These are phyloP conservation scores for Bombus soroeensis DNA, from an alignment of 1,140 invertebrate species.

Conservation along the genomic window DNA sequence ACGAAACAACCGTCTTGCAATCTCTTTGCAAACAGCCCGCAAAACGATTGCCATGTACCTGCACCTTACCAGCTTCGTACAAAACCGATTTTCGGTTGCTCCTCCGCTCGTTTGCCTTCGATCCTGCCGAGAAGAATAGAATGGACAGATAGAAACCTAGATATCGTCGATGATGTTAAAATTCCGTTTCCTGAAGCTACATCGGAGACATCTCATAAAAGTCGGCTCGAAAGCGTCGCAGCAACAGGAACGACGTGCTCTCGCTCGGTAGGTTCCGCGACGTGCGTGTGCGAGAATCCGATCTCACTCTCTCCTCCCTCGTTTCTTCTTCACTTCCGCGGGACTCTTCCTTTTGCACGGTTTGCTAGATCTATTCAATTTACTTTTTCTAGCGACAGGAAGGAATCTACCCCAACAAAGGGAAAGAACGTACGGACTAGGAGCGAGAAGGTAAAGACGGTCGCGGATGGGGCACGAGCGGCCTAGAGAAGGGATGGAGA, in stretches of 20 bases:
- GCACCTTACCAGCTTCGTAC: neutral
- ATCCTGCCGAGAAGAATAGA: neutral
- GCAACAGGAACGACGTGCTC: neutral
- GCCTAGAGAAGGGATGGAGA: neutral
- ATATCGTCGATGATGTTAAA: too few relatives aligned
- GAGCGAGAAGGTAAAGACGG: conserved; percentile 7
- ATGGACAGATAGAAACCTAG: too few relatives aligned
- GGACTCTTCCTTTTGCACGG: conserved; percentile 38
- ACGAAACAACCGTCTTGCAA: too few relatives aligned
- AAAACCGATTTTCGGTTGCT: too few relatives aligned
- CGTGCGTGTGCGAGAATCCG: neutral
- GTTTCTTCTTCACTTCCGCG: conserved; percentile 11
- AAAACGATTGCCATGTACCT: neutral
- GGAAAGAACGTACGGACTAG: conserved; percentile 60
- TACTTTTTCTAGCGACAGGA: conserved; percentile 65
- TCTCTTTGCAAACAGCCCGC: neutral
- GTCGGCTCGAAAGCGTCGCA: neutral
- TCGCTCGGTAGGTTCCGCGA: neutral
- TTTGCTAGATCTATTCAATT: conserved; percentile 75
- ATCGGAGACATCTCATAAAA: conserved; percentile 28
- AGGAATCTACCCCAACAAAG: conserved; percentile 69
- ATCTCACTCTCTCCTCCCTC: neutral
- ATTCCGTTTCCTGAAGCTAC: neutral
- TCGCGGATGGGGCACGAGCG: neutral
- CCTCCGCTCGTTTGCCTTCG: neutral